Percentiles rank a stretch among this genome's conserved stretches.
Evolutionary conservation across 2,797 vertebrate genomes (phyloP).

Genomic region (Hydrophis major): DNA sequence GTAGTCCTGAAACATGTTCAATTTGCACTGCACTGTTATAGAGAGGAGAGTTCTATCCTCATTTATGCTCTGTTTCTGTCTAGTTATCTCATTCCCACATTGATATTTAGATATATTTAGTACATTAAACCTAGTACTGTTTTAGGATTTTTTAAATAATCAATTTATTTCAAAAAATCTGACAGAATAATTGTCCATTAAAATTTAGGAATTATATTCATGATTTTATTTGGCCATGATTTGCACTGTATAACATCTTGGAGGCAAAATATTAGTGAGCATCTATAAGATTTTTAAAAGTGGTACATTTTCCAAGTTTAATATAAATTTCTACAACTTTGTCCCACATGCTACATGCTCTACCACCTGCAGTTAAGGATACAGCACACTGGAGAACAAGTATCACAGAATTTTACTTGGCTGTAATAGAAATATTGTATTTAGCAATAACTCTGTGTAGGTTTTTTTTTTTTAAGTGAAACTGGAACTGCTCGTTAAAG

Average conservation of each 20-base stretch:
- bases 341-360: neutral
- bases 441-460: neutral
- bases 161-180: neutral
- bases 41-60: neutral
- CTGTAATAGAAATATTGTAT: neutral
- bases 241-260: neutral
- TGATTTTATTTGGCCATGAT: neutral
- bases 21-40: neutral
- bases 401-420: neutral
- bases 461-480: neutral
- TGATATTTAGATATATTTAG: neutral
- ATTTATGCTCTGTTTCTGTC: neutral
- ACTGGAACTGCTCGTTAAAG: neutral
- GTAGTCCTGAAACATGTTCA: neutral
- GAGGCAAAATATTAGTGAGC: neutral
- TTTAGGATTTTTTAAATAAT: neutral
- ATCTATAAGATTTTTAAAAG: neutral
- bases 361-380: neutral
- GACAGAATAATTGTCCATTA: neutral
- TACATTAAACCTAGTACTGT: neutral
- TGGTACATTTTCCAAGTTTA: neutral
- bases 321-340: neutral
- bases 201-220: neutral
- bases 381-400: neutral
- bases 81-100: neutral